Conservation (phyloP, 2,888 invertebrate species). For the Xylota sylvarum region DNA sequence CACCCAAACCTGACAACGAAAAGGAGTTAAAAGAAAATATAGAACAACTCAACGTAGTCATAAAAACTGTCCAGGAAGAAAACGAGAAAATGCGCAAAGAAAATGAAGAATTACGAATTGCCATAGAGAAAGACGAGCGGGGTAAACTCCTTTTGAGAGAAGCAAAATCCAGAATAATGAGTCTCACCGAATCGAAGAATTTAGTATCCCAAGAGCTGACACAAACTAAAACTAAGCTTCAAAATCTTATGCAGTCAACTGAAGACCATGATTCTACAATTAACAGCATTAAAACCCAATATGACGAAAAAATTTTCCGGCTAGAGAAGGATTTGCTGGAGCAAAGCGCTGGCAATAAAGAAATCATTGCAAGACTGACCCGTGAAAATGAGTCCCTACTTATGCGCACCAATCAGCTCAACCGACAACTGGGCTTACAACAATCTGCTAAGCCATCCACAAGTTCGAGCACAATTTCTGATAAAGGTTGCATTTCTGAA, state of each 20-base stretch:
- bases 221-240: slow-evolving; percentile 86
- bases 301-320: slow-evolving; percentile 89
- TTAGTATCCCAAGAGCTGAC: slow-evolving; percentile 87
- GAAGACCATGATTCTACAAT: slow-evolving; percentile 87
- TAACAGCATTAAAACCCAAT: slow-evolving; percentile 89
- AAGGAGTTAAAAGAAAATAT: slow-evolving; percentile 84
- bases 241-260: slow-evolving; percentile 86
- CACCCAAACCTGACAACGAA: slow-evolving; percentile 79
- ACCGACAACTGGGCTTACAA: slow-evolving; percentile 87
- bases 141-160: slow-evolving; percentile 89
- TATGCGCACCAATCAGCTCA: slow-evolving; percentile 89
- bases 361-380: slow-evolving; percentile 85
- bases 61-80: slow-evolving; percentile 85
- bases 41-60: slow-evolving; percentile 85
- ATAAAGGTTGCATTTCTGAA: slow-evolving; percentile 87
- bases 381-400: slow-evolving; percentile 90
- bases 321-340: slow-evolving; percentile 91
- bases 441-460: slow-evolving; percentile 90
- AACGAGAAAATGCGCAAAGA: slow-evolving; percentile 87
- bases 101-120: slow-evolving; percentile 88
- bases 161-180: slow-evolving; percentile 90
- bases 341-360: slow-evolving; percentile 87
- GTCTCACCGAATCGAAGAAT: slow-evolving; percentile 89
- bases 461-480: slow-evolving; percentile 87
- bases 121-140: slow-evolving; percentile 89